Evolutionary conservation across 2,888 invertebrate genomes (phyloP), one percentile per base, ranked within the genome.

Genomic region (Drosophila testacea): DNA sequence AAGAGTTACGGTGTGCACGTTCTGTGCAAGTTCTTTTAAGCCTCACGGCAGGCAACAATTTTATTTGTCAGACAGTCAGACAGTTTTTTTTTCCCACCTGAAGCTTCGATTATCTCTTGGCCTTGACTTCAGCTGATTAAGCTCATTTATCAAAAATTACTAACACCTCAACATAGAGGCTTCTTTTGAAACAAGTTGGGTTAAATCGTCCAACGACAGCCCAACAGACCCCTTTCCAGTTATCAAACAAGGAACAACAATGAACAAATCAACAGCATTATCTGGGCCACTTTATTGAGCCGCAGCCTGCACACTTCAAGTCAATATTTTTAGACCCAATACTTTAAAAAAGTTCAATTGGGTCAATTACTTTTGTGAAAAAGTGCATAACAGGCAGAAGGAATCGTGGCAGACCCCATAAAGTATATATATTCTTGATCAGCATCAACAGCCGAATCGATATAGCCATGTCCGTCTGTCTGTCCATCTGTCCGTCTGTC

Each of bases 91-190:
- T n/a, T n/a, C 46, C 36, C 71, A 71, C 51, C 71, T 76, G 66
- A 32, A n/a, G 34, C 13, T 57, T 50, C 48, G 10, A 34, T 11
- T 42, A 47, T 27, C 44, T 44, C 50, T 64, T 72, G 55, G 50
- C 47, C 74, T 54, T 77, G 71, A 63, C 77, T 72, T 79, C 85
- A 82, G 74, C 74, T 84, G 85, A 84, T 82, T 74, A 77, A 77
- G 80, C 64, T 67, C 69, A 70, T 81, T 84, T 70, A 79, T 82
- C 77, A 77, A 69, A 74, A 51, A 48, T 27, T 52, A 60, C 69
- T 64, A 62, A 50, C 22, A 51, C 44, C 34, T 34, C 70, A 60
- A 7, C 28, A 41, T 11, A 41, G 46, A 51, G 16, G 13, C 10
- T 56, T 47, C 0, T 42, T 28, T 30, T 56, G 46, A 28, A 47